Evolutionary conservation across 2,888 invertebrate species (phyloP).

Genomic region (Hemistola chrysoprasaria): DNA sequence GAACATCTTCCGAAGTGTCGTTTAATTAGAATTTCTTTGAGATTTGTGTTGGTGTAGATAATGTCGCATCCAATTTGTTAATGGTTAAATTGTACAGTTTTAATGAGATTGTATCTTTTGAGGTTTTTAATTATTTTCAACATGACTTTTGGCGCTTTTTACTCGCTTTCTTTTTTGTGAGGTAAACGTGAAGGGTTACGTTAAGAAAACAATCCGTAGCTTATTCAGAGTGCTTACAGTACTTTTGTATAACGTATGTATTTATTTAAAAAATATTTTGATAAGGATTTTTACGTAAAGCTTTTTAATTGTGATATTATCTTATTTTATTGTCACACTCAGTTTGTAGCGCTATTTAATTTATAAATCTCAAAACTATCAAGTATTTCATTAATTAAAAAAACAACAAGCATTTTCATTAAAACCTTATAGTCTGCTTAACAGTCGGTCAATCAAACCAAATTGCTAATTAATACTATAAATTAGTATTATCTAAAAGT

Average conservation of each 20-base stretch:
- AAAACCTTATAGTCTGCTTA: too few relatives aligned
- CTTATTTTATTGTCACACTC: too few relatives aligned
- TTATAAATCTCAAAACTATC: too few relatives aligned
- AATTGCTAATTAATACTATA: conserved; percentile 71
- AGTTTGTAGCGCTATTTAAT: too few relatives aligned
- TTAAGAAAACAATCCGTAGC: too few relatives aligned
- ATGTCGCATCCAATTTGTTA: conserved; percentile 62
- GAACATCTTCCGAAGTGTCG: conserved; percentile 40
- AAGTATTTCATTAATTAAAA: too few relatives aligned
- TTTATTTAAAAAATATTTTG: too few relatives aligned
- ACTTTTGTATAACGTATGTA: too few relatives aligned
- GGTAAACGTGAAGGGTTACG: neutral
- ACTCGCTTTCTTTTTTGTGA: neutral
- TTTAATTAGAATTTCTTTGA: conserved; percentile 62
- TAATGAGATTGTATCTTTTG: conserved; percentile 56
- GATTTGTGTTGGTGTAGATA: conserved; percentile 53
- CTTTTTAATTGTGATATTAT: too few relatives aligned
- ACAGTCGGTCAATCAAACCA: conserved; percentile 52
- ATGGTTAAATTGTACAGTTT: conserved; percentile 64
- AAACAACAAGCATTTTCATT: too few relatives aligned
- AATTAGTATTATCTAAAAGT: conserved; percentile 51
- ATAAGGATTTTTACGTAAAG: too few relatives aligned
- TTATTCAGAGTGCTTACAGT: too few relatives aligned
- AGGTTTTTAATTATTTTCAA: conserved; percentile 24
- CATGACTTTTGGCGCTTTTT: neutral